phyloP scores from a whole-genome alignment of 1,140 invertebrate genomes.

The Drusus annulatus region DNA sequence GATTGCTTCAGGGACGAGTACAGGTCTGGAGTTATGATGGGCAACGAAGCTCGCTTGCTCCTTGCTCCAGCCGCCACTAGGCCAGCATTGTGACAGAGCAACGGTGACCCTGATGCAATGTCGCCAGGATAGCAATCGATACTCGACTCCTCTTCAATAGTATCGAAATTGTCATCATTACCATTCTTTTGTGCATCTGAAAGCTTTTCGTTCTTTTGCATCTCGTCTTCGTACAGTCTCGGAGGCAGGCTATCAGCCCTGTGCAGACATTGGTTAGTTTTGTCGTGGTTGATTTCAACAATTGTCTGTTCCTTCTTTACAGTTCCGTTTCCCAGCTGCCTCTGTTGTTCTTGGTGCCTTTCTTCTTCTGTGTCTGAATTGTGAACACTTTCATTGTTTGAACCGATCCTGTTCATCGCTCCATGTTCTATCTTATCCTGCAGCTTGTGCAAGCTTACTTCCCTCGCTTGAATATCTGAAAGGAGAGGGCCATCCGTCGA shows the following conservation, averaged over 20 bases:
- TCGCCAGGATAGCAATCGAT: conserved; percentile 59
- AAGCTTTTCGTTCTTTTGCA: conserved; percentile 49
- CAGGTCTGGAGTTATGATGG: conserved; percentile 66
- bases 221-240: conserved; percentile 62
- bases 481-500: conserved; percentile 69
- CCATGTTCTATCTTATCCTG: conserved; percentile 64
- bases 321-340: conserved; percentile 54
- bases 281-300: conserved; percentile 64
- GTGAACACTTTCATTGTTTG: conserved; percentile 63
- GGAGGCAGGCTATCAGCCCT: conserved; percentile 66
- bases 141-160: conserved; percentile 63
- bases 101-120: conserved; percentile 54
- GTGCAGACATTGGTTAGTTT: conserved; percentile 62
- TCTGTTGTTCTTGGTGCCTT: conserved; percentile 55
- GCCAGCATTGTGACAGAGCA: conserved; percentile 29
- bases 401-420: conserved; percentile 56
- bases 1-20: conserved; percentile 67
- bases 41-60: conserved; percentile 67
- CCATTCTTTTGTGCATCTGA: conserved; percentile 55
- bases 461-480: conserved; percentile 69
- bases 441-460: conserved; percentile 67
- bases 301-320: conserved; percentile 57
- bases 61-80: conserved; percentile 61
- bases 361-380: conserved; percentile 56
- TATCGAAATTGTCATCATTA: conserved; percentile 61